These are phyloP conservation scores for Drosophila merina DNA, from an alignment of 2,888 invertebrate genomes.

Conservation along the genomic window DNA sequence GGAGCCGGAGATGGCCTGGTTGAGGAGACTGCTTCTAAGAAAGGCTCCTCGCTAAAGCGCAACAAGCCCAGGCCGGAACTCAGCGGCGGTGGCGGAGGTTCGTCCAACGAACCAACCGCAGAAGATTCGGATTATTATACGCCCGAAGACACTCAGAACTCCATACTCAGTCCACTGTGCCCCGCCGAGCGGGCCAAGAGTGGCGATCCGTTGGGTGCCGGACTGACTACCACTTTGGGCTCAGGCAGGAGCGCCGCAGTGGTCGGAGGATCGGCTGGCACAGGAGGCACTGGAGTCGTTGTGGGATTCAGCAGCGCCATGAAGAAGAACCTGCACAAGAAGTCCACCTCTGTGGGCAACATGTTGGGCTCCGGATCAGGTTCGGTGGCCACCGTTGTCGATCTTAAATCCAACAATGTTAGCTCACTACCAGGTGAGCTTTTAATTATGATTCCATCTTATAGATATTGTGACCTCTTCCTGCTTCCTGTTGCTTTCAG, in stretches of 20 bases:
- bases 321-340: conserved; percentile 81
- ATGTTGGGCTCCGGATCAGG: conserved; percentile 73
- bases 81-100: conserved; percentile 32
- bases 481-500: conserved; percentile 42
- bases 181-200: conserved; percentile 72
- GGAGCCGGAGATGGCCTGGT: conserved; percentile 23
- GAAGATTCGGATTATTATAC: conserved; percentile 92
- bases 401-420: conserved; percentile 86
- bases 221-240: background rate
- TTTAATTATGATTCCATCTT: rapidly evolving
- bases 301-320: conserved; percentile 64
- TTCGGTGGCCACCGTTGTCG: conserved; percentile 45
- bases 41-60: conserved; percentile 49
- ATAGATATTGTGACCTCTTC: too few species aligned
- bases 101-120: conserved; percentile 76
- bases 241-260: conserved; percentile 23
- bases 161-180: conserved; percentile 87
- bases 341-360: conserved; percentile 83
- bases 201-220: conserved; percentile 62
- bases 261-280: conserved; percentile 15
- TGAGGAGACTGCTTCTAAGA: conserved; percentile 41
- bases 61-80: conserved; percentile 42
- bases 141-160: conserved; percentile 89
- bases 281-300: conserved; percentile 38
- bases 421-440: conserved; percentile 87